Percentiles rank a stretch among this genome's conserved stretches.
These are phyloP conservation scores for Eupsittula cactorum DNA, from an alignment of 2,113 vertebrate species.

Conservation along the genomic window DNA sequence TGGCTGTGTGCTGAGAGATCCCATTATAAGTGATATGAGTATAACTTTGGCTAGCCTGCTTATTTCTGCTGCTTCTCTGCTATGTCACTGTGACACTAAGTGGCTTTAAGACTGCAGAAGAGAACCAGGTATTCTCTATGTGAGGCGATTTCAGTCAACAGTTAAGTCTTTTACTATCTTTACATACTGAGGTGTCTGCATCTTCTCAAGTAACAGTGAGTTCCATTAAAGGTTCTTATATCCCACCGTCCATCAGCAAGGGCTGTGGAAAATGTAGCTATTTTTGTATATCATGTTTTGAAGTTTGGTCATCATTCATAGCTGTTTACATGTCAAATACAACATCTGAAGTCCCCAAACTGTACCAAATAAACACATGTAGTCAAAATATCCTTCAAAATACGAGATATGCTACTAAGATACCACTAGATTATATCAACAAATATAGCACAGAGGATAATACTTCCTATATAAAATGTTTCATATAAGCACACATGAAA, in stretches of 20 bases:
- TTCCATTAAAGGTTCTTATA: not conserved
- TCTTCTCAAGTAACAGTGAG: not conserved
- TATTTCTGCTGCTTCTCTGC: not conserved
- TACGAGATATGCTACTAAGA: not conserved
- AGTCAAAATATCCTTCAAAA: constrained; percentile 5
- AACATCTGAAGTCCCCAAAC: not conserved
- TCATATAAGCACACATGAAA: not conserved
- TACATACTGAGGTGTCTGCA: not conserved
- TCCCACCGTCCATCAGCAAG: not conserved
- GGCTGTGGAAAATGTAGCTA: not conserved
- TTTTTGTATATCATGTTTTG: not conserved
- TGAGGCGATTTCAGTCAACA: not conserved
- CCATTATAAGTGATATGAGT: not conserved
- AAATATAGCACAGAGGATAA: not conserved
- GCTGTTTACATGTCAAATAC: not conserved
- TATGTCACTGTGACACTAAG: not conserved
- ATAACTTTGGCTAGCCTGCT: not conserved
- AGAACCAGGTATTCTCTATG: not conserved
- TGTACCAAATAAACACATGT: not conserved
- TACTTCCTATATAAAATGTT: not conserved
- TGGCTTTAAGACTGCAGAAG: not conserved
- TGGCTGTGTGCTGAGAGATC: not conserved
- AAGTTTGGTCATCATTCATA: not conserved
- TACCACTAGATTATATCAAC: not conserved
- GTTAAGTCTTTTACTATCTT: not conserved